Evolutionary conservation across 92 coral and sea anemone genomes (phyloP).

Genomic region (Palythoa caribaeorum): DNA sequence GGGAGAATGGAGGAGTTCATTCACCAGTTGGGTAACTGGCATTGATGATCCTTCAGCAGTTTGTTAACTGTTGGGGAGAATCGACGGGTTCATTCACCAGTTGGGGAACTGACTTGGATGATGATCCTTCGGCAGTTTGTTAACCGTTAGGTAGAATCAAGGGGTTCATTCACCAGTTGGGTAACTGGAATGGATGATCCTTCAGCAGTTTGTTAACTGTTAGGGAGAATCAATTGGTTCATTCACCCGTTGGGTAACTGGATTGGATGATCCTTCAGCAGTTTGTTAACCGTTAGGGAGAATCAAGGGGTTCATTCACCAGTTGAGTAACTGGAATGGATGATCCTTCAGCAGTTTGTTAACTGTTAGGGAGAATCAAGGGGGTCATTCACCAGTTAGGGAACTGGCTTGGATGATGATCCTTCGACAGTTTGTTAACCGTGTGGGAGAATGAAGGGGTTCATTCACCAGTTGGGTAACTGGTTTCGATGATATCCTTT

Average conservation of each 20-base stretch:
- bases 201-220: not conserved
- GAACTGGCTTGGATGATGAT: not conserved
- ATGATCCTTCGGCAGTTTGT: no score
- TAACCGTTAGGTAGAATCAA: not conserved
- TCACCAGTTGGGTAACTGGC: not conserved
- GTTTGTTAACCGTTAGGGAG: not conserved
- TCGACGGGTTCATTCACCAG: not conserved
- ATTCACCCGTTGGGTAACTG: not conserved
- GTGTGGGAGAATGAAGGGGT: not conserved
- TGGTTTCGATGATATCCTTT: not conserved
- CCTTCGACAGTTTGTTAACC: not conserved
- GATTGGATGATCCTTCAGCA: not conserved
- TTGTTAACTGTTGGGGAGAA: no score
- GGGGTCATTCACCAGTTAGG: not conserved
- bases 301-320: not conserved
- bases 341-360: not conserved
- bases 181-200: no score
- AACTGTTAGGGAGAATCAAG: not conserved
- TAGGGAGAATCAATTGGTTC: not conserved
- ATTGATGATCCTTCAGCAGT: no score
- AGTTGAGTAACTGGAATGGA: not conserved
- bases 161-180: no score
- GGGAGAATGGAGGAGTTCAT: not conserved
- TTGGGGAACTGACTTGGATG: no score
- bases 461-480: not conserved